Conservation (phyloP, 2,888 invertebrate genomes). For the Leucoma salicis region DNA sequence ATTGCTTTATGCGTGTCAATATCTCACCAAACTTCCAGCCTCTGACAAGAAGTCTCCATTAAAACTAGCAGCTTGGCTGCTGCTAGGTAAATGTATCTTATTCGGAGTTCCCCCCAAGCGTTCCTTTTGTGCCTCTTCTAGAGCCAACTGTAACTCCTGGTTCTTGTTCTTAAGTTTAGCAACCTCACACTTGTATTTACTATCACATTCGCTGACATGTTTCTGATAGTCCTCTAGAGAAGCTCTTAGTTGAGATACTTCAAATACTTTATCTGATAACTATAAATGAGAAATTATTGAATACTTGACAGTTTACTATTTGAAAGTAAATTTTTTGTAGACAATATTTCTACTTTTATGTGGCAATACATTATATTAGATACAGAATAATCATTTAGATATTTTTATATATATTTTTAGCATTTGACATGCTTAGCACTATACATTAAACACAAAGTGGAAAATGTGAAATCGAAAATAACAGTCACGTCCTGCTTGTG, state of each 20-base stretch:
- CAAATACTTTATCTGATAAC: conserved; percentile 89
- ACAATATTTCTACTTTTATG: too few species aligned
- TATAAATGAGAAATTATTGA: conserved; percentile 44
- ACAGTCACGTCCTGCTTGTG: too few species aligned
- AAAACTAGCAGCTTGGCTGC: conserved; percentile 73
- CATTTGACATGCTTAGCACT: too few species aligned
- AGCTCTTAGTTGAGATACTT: conserved; percentile 85
- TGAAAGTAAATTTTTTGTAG: too few species aligned
- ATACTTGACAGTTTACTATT: too few species aligned
- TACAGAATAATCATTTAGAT: too few species aligned
- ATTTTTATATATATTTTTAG: too few species aligned
- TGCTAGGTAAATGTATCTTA: conserved; percentile 54
- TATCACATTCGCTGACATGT: conserved; percentile 84
- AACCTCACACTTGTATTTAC: conserved; percentile 81
- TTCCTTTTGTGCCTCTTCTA: conserved; percentile 71
- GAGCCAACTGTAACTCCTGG: conserved; percentile 70
- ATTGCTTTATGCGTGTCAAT: too few species aligned
- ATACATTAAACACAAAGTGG: too few species aligned
- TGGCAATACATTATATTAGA: too few species aligned
- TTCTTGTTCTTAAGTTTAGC: conserved; percentile 82
- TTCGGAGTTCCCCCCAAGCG: conserved; percentile 59
- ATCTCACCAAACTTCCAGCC: conserved; percentile 83
- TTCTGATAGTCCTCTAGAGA: conserved; percentile 86
- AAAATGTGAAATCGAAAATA: too few species aligned
- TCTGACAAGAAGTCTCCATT: conserved; percentile 80